phyloP scores from a whole-genome alignment of 1,140 invertebrate genomes.

The Danaus melanippus region DNA sequence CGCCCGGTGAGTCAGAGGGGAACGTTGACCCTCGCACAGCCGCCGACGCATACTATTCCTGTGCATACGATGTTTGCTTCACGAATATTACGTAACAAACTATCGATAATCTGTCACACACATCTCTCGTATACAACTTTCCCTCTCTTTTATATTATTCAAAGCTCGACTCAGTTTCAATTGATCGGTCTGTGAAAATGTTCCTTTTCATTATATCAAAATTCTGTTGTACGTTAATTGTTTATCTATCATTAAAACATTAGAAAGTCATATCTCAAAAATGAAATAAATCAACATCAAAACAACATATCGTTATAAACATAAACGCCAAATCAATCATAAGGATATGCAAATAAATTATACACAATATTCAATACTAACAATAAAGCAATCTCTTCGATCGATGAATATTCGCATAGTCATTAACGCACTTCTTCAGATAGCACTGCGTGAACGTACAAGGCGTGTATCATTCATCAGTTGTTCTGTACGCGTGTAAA shows the following conservation, averaged over 20 bases:
- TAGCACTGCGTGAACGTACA: slow-evolving; percentile 20
- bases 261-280: no score
- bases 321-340: not conserved
- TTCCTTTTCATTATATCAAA: no score
- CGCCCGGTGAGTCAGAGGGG: slow-evolving; percentile 54
- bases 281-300: slow-evolving; percentile 4
- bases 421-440: slow-evolving; percentile 22
- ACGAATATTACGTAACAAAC: slow-evolving; percentile 41
- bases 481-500: slow-evolving; percentile 46
- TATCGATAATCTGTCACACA: slow-evolving; percentile 9
- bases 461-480: slow-evolving; percentile 55
- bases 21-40: slow-evolving; percentile 50
- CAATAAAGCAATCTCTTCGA: slow-evolving; percentile 25
- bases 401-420: slow-evolving; percentile 28
- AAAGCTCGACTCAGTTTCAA: not conserved
- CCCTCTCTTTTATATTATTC: slow-evolving; percentile 5
- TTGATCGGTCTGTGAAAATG: no score
- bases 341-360: no score
- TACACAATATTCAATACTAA: slow-evolving; percentile 1
- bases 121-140: slow-evolving; percentile 1
- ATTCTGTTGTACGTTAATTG: no score
- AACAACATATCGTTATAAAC: slow-evolving; percentile 3
- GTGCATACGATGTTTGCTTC: slow-evolving; percentile 45
- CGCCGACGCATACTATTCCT: slow-evolving; percentile 52
- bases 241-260: no score